Evolutionary conservation across 2,113 vertebrate genomes (phyloP).

Genomic region (Vidua macroura): DNA sequence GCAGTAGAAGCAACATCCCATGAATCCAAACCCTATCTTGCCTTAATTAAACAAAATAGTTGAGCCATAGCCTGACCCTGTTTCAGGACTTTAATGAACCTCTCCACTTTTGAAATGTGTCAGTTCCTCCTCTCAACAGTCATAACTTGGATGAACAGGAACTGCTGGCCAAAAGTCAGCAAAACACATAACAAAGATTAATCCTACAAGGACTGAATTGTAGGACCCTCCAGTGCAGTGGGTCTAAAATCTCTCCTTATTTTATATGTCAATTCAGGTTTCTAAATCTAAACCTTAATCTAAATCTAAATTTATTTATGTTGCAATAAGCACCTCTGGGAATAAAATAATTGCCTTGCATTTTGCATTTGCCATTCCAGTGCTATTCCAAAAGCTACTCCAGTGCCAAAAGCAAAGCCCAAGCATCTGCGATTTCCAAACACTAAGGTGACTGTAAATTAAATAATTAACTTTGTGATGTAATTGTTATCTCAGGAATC

Average conservation of each 20-base stretch:
- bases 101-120: not conserved
- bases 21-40: not conserved
- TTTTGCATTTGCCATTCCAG: not conserved
- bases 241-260: not conserved
- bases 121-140: not conserved
- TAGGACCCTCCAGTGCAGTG: not conserved
- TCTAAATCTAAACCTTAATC: not conserved
- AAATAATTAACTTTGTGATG: not conserved
- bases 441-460: not conserved
- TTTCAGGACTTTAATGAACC: not conserved
- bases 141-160: not conserved
- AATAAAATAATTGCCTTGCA: not conserved
- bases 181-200: not conserved
- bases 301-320: not conserved
- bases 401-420: not conserved
- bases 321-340: not conserved
- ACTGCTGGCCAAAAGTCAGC: not conserved
- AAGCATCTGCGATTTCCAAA: not conserved
- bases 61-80: not conserved
- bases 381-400: not conserved
- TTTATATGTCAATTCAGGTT: not conserved
- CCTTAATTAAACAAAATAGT: not conserved
- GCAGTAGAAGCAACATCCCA: not conserved
- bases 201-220: not conserved
- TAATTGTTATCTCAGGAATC: not conserved